Evolutionary conservation across 2,888 invertebrate genomes (phyloP).

Genomic region (Gasteruption jaculator): DNA sequence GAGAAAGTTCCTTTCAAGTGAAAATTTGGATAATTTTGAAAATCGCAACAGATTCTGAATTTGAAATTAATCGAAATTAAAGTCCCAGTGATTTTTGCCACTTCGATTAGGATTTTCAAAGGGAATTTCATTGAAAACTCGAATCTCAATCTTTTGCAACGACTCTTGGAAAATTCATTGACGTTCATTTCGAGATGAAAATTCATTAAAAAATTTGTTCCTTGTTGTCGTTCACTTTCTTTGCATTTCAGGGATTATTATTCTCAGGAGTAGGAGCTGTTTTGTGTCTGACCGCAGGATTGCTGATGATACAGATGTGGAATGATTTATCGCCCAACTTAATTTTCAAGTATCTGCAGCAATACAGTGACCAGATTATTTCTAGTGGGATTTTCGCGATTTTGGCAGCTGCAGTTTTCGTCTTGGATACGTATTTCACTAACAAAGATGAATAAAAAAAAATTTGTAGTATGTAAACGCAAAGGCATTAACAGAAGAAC

Average conservation of each 20-base stretch:
- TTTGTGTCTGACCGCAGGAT: slow-evolving; percentile 63
- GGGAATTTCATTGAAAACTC: too few species aligned
- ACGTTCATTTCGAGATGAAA: too few species aligned
- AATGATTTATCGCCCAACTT: slow-evolving; percentile 48
- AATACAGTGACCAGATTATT: slow-evolving; percentile 60
- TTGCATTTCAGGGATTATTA: slow-evolving; percentile 50
- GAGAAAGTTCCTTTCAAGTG: too few species aligned
- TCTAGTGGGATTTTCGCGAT: slow-evolving; percentile 63
- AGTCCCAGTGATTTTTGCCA: too few species aligned
- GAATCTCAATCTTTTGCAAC: too few species aligned
- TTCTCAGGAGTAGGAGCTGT: slow-evolving; percentile 61
- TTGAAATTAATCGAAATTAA: too few species aligned
- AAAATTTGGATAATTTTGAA: too few species aligned
- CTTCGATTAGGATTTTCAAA: too few species aligned
- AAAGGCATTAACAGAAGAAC: neutral
- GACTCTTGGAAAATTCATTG: too few species aligned
- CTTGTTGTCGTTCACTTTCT: too few species aligned
- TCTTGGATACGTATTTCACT: slow-evolving; percentile 61
- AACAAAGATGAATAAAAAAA: slow-evolving; percentile 31
- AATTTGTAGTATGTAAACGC: neutral
- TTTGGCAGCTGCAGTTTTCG: slow-evolving; percentile 59
- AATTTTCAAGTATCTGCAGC: slow-evolving; percentile 57
- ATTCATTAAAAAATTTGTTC: too few species aligned
- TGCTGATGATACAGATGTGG: slow-evolving; percentile 56
- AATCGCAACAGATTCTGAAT: too few species aligned